phyloP scores from a whole-genome alignment of 2,113 vertebrate genomes.

The Indicator maculatus region DNA sequence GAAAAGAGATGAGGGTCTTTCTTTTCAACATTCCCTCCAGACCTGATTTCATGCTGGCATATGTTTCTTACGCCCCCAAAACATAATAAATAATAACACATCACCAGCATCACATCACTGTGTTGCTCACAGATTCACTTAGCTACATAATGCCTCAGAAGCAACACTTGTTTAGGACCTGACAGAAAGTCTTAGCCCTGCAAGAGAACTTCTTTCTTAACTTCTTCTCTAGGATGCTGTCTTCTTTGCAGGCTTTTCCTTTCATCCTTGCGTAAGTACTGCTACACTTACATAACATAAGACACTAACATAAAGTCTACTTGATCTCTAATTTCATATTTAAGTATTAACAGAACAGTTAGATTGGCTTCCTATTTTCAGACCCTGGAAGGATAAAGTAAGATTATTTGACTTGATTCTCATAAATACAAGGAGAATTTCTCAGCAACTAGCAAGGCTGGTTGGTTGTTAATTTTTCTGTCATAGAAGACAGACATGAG shows the following conservation, averaged over 20 bases:
- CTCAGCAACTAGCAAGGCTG: not conserved
- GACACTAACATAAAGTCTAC: not conserved
- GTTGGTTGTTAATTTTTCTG: not conserved
- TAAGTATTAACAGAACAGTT: not conserved
- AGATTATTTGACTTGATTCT: not conserved
- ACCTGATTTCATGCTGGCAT: not conserved
- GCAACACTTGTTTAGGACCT: not conserved
- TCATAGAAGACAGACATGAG: not conserved
- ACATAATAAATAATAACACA: not conserved
- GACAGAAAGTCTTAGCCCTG: not conserved
- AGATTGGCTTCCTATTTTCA: not conserved
- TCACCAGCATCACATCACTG: not conserved
- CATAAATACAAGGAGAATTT: not conserved
- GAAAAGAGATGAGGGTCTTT: not conserved
- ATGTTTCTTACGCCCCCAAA: not conserved
- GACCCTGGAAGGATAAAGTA: not conserved
- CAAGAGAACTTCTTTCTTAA: not conserved
- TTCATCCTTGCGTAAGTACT: not conserved
- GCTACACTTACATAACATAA: not conserved
- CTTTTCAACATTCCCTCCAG: not conserved
- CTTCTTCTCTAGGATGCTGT: not conserved
- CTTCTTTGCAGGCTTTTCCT: not conserved
- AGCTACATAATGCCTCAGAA: not conserved
- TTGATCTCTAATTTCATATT: not conserved
- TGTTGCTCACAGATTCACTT: not conserved